These are phyloP conservation scores for Ophraella communa DNA, from an alignment of 2,888 invertebrate species.

Conservation along the genomic window DNA sequence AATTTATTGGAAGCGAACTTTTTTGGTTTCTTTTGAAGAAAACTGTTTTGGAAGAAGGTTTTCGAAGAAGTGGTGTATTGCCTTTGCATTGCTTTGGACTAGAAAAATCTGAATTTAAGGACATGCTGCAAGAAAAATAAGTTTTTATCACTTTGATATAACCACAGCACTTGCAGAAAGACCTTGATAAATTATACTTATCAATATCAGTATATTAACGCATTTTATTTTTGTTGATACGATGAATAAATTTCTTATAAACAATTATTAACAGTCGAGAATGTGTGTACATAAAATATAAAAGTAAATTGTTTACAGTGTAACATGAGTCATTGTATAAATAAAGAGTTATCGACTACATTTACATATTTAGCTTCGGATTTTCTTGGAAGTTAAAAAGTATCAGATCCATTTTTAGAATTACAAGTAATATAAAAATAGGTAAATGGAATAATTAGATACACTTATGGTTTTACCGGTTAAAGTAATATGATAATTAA, in stretches of 20 bases:
- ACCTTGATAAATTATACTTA: neutral
- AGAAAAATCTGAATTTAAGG: neutral
- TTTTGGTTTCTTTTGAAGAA: neutral
- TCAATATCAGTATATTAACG: too few species aligned
- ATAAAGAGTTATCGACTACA: neutral
- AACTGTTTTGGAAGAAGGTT: neutral
- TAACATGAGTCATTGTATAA: neutral
- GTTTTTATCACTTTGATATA: too few species aligned
- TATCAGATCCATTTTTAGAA: neutral
- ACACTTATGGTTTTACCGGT: neutral
- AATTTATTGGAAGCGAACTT: neutral
- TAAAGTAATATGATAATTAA: neutral
- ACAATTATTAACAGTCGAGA: neutral
- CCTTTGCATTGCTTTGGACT: neutral
- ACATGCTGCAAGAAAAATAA: constrained; percentile 1
- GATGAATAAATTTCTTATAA: neutral
- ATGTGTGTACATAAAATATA: neutral
- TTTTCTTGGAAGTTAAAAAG: neutral
- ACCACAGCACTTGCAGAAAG: too few species aligned
- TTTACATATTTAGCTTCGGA: neutral
- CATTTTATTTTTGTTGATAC: neutral
- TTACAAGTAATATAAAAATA: neutral
- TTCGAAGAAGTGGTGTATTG: neutral
- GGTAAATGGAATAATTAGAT: neutral
- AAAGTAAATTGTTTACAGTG: neutral